phyloP scores from a whole-genome alignment of 1,140 invertebrate species.

The Microplitis demolitor region DNA sequence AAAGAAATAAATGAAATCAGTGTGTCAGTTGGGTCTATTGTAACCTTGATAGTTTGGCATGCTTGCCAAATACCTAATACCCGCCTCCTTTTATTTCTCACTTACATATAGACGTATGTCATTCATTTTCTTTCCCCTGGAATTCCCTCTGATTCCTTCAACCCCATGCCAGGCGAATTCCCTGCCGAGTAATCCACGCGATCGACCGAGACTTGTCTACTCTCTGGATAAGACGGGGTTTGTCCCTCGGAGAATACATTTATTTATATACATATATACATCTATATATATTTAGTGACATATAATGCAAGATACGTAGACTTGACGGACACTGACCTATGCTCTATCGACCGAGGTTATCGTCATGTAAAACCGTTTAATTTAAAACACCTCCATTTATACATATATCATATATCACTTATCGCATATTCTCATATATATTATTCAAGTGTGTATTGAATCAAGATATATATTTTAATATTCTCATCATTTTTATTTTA shows the following conservation, averaged over 20 bases:
- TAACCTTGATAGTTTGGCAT: background rate
- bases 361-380: background rate
- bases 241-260: background rate
- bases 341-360: background rate
- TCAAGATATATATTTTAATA: too few relatives aligned
- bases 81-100: background rate
- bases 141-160: background rate
- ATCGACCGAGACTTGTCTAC: conserved; percentile 9
- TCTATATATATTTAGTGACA: background rate
- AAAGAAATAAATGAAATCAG: too few relatives aligned
- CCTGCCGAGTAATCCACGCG: background rate
- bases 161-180: background rate
- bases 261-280: background rate
- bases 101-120: background rate
- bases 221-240: background rate
- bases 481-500: too few relatives aligned
- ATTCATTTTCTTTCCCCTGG: background rate
- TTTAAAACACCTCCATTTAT: background rate
- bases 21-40: background rate
- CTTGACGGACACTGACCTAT: conserved; percentile 10
- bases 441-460: too few relatives aligned
- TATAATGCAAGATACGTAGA: background rate
- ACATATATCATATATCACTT: too few relatives aligned
- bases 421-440: too few relatives aligned
- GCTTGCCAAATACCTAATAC: background rate